Evolutionary conservation across 2,888 invertebrate species (phyloP).

Genomic region (Nezara viridula): DNA sequence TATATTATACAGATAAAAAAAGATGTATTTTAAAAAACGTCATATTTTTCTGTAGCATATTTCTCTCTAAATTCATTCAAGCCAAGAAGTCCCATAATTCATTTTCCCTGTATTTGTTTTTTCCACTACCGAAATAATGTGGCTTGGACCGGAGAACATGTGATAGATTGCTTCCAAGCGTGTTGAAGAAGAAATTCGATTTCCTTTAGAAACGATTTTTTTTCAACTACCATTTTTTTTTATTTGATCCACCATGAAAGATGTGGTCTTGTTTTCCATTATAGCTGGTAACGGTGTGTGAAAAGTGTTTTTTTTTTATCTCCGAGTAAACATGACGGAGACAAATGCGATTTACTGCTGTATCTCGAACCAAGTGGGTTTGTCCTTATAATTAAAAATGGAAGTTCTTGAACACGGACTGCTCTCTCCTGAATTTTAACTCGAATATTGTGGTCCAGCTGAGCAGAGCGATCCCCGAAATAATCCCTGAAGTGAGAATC

Average conservation of each 20-base stretch:
- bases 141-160: neutral
- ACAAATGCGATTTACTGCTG: no score
- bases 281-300: neutral
- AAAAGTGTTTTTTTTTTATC: neutral
- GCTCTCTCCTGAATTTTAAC: no score
- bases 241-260: neutral
- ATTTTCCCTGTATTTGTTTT: neutral
- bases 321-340: neutral
- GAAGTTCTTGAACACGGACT: no score
- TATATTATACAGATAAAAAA: no score
- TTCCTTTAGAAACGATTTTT: neutral
- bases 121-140: neutral
- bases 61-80: neutral
- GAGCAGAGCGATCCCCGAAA: no score
- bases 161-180: slow-evolving; percentile 13
- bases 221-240: neutral
- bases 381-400: no score
- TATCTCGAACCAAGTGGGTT: no score
- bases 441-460: no score
- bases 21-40: no score
- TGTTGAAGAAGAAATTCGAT: slow-evolving; percentile 20
- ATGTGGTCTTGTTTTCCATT: slow-evolving; percentile 30
- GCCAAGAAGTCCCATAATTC: neutral
- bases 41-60: neutral
- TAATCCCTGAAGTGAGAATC: no score